Percentiles rank a stretch among this genome's conserved stretches.
phyloP scores from a whole-genome alignment of 2,797 vertebrate genomes.

The Chromobotia macracanthus region DNA sequence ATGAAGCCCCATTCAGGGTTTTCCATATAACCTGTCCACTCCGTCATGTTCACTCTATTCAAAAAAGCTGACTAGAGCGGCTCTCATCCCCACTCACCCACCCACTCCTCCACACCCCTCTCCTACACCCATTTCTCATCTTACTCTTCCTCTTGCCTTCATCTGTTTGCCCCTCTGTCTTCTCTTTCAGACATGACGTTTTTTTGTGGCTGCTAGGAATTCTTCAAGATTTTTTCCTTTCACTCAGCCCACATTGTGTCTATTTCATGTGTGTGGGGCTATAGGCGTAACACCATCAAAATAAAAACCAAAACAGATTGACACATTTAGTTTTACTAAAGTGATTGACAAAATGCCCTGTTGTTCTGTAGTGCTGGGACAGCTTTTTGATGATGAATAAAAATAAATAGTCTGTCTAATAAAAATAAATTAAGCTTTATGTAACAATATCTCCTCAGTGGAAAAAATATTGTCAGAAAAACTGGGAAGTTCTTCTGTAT shows the following conservation, averaged over 20 bases:
- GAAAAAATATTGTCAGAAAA: no score
- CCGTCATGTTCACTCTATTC: conserved; percentile 72
- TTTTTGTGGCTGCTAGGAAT: not conserved
- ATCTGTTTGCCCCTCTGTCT: conserved; percentile 7
- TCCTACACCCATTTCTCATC: conserved; percentile 71
- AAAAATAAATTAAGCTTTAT: no score
- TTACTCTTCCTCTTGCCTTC: conserved; percentile 53
- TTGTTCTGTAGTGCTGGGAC: no score
- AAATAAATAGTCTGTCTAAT: no score
- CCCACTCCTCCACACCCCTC: conserved; percentile 73
- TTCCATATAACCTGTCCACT: conserved; percentile 76
- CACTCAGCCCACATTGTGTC: not conserved
- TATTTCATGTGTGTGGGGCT: no score
- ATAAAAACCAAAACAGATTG: no score
- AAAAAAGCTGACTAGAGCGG: conserved; percentile 69
- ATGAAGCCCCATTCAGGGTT: conserved; percentile 74
- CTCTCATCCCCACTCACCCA: conserved; percentile 71
- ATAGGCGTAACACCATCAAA: no score
- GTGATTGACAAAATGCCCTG: no score
- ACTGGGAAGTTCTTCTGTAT: no score
- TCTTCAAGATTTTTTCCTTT: not conserved
- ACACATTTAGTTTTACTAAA: no score
- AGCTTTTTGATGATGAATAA: no score
- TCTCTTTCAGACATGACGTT: not conserved
- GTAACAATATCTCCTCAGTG: no score